These are phyloP conservation scores for Darevskia mixta DNA, from an alignment of 2,797 vertebrate genomes.

Conservation along the genomic window DNA sequence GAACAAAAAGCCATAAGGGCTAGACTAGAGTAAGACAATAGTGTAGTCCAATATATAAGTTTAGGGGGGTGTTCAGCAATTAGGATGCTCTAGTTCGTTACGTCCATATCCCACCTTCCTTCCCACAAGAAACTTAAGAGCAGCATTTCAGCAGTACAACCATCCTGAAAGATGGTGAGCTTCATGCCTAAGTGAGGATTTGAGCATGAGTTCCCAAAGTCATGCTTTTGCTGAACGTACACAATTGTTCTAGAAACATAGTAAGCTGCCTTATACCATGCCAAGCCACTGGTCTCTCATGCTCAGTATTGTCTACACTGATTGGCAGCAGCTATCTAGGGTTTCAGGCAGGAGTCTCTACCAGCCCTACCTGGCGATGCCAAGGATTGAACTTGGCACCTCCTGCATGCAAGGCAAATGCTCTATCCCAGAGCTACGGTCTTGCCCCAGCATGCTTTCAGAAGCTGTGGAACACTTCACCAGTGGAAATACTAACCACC, in stretches of 20 bases:
- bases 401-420: too few species aligned
- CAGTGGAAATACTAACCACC: neutral
- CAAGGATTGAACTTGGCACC: too few species aligned
- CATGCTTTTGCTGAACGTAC: neutral
- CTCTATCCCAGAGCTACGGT: too few species aligned
- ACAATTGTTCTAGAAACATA: too few species aligned
- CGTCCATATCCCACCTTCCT: neutral
- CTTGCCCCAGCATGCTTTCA: neutral
- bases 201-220: neutral
- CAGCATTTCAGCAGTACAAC: neutral
- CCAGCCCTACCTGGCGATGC: too few species aligned
- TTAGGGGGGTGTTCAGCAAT: neutral
- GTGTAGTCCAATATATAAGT: neutral
- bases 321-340: too few species aligned
- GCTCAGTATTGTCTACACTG: too few species aligned
- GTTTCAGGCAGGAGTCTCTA: too few species aligned
- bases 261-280: too few species aligned
- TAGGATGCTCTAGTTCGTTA: neutral
- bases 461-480: neutral
- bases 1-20: neutral
- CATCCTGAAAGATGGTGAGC: neutral
- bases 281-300: too few species aligned
- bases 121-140: neutral
- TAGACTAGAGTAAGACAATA: neutral
- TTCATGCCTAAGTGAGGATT: too few species aligned